Evolutionary conservation across 2,113 vertebrate species (phyloP).

Genomic region (Prionailurus bengalensis): DNA sequence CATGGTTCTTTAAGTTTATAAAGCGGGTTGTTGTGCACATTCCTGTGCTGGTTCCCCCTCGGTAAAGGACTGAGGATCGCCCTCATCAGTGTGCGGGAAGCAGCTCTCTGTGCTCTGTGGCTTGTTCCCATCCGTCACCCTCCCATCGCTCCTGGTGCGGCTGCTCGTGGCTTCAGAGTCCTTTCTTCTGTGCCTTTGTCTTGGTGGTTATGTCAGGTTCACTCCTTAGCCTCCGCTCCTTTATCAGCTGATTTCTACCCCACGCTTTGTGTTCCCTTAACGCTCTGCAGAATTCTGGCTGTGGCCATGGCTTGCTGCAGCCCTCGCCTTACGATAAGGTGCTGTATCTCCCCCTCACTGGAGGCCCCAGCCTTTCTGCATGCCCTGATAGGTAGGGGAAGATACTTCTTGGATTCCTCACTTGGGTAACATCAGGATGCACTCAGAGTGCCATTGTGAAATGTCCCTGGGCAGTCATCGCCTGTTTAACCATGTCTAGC

Average conservation of each 20-base stretch:
- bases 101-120: background rate
- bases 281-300: fast-evolving
- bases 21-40: background rate
- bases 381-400: too few relatives aligned
- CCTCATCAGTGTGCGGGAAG: fast-evolving
- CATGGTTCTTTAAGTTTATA: fast-evolving
- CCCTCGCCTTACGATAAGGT: background rate
- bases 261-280: background rate
- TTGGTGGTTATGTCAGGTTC: background rate
- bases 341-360: fast-evolving
- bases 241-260: background rate
- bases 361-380: background rate
- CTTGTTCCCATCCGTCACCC: too few relatives aligned
- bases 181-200: background rate
- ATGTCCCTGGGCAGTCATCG: background rate
- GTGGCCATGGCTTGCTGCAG: background rate
- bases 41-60: background rate
- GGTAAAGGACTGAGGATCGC: background rate
- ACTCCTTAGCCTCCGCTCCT: background rate
- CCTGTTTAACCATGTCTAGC: background rate
- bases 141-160: fast-evolving
- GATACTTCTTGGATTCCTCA: background rate
- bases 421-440: background rate
- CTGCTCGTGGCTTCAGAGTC: background rate
- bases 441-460: background rate